A percentile compares a stretch with the other conserved stretches of the same genome.
phyloP scores from a whole-genome alignment of 2,888 invertebrate genomes.

The Eupelmus urozonus region DNA sequence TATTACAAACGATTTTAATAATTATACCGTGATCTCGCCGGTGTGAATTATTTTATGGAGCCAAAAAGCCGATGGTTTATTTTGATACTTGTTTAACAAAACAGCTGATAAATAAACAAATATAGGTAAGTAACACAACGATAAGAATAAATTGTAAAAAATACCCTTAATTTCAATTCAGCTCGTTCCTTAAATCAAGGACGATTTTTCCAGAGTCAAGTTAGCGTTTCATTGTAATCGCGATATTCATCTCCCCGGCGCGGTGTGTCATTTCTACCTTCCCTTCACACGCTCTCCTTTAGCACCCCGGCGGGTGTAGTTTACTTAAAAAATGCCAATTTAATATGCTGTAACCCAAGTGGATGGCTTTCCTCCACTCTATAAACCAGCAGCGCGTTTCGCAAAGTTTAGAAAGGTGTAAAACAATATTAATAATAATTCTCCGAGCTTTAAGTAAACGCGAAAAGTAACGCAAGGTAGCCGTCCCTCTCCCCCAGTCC shows the following conservation, averaged over 20 bases:
- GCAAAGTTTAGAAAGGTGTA: slow-evolving; percentile 38
- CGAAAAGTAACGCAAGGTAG: not conserved
- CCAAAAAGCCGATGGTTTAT: too few relatives aligned
- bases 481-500: not conserved
- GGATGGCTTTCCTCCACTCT: not conserved
- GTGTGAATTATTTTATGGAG: too few relatives aligned
- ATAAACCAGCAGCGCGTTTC: not conserved
- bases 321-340: slow-evolving; percentile 1
- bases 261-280: slow-evolving; percentile 7
- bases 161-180: too few relatives aligned
- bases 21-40: too few relatives aligned
- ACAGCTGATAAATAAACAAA: too few relatives aligned
- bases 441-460: not conserved
- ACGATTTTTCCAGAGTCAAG: too few relatives aligned
- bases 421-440: slow-evolving; percentile 55
- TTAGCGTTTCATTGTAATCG: slow-evolving; percentile 3
- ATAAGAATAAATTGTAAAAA: too few relatives aligned
- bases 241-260: not conserved
- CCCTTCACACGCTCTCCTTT: slow-evolving; percentile 18
- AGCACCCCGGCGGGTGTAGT: not conserved
- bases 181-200: too few relatives aligned
- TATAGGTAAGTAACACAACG: too few relatives aligned
- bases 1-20: not conserved
- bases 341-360: slow-evolving; percentile 15
- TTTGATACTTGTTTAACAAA: too few relatives aligned